Evolutionary conservation across 2,797 vertebrate genomes (phyloP).

Genomic region (Taeniopygia guttata): DNA sequence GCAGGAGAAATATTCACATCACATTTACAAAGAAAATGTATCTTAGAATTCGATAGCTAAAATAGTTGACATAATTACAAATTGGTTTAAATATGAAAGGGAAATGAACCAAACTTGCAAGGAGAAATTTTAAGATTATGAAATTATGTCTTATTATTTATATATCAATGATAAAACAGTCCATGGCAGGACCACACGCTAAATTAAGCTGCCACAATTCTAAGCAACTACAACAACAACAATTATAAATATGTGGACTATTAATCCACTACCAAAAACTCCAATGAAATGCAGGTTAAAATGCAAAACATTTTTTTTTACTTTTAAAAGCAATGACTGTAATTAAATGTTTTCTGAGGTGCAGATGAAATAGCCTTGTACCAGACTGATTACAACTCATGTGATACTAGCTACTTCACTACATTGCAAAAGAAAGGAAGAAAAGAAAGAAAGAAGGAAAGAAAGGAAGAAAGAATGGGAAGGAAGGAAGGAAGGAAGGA

Average conservation of each 20-base stretch:
- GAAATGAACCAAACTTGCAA: neutral
- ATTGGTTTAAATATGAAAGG: neutral
- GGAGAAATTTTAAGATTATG: neutral
- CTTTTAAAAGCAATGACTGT: neutral
- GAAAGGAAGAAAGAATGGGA: neutral
- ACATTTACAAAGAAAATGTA: neutral
- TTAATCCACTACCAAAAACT: neutral
- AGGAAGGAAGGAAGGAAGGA: too few relatives aligned
- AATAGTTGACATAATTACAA: neutral
- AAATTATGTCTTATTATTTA: neutral
- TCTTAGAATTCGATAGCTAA: neutral
- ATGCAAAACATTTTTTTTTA: neutral
- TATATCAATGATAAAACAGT: neutral
- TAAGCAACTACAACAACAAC: neutral
- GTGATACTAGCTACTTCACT: slow-evolving; percentile 15
- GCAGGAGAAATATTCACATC: neutral
- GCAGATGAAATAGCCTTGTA: neutral
- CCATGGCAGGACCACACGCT: neutral
- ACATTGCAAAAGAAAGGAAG: neutral
- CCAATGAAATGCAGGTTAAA: neutral
- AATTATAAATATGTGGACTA: neutral
- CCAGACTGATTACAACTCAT: neutral
- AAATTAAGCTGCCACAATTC: neutral
- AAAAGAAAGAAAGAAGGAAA: neutral
- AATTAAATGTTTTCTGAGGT: slow-evolving; percentile 3